These are phyloP conservation scores for Luscinia megarhynchos DNA, from an alignment of 2,797 vertebrate genomes.

Conservation along the genomic window DNA sequence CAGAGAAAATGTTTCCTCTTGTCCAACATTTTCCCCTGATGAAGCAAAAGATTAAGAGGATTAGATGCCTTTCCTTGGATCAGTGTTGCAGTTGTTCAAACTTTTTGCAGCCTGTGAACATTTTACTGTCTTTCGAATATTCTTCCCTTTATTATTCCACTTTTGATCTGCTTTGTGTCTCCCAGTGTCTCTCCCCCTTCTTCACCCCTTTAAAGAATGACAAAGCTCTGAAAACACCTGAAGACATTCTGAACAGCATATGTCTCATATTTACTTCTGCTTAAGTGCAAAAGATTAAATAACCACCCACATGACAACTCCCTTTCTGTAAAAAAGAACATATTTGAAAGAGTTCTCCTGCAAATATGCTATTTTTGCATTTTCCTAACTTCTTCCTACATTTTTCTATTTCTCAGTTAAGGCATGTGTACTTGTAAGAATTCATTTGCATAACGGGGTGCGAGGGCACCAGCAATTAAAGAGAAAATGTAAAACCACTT, in stretches of 20 bases:
- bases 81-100: background rate
- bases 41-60: slow-evolving; percentile 59
- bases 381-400: background rate
- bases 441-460: background rate
- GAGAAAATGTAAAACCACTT: background rate
- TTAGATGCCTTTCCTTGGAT: slow-evolving; percentile 30
- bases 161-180: background rate
- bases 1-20: slow-evolving; percentile 26
- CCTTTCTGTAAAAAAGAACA: background rate
- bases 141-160: slow-evolving; percentile 9
- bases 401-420: background rate
- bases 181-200: background rate
- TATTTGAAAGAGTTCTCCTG: background rate
- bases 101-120: background rate
- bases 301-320: background rate
- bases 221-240: background rate
- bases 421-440: background rate
- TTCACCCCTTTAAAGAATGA: background rate
- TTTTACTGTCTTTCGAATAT: background rate
- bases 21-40: slow-evolving; percentile 22
- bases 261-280: background rate
- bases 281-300: background rate
- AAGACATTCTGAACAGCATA: background rate
- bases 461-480: background rate
- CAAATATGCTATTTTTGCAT: background rate